phyloP scores from a whole-genome alignment of 2,888 invertebrate species.

The Spicauda simplicius region DNA sequence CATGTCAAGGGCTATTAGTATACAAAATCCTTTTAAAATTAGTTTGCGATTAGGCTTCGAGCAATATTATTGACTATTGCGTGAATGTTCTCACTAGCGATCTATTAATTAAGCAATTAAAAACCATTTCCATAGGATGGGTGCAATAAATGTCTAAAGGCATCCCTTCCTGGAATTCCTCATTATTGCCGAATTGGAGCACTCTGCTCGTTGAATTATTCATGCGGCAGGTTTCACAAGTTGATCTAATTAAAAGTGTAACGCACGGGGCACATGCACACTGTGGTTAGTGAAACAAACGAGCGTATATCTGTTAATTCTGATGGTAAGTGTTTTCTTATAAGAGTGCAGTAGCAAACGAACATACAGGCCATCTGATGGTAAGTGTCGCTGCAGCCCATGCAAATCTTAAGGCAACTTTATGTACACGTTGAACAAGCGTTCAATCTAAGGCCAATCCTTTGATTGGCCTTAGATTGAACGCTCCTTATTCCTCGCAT shows the following conservation, averaged over 20 bases:
- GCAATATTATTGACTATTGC: neutral
- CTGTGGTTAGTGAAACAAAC: neutral
- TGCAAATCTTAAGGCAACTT: no score
- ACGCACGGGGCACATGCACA: slow-evolving; percentile 13
- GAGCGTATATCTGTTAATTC: no score
- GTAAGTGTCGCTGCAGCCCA: no score
- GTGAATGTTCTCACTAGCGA: neutral
- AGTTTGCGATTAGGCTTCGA: neutral
- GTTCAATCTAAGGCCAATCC: no score
- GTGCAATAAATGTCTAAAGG: slow-evolving; percentile 48
- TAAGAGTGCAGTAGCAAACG: no score
- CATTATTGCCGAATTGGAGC: slow-evolving; percentile 44
- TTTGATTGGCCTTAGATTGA: no score
- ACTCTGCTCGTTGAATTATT: slow-evolving; percentile 50
- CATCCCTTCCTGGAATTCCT: slow-evolving; percentile 47
- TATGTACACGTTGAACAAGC: no score
- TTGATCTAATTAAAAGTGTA: slow-evolving; percentile 44
- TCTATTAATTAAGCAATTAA: slow-evolving; percentile 24
- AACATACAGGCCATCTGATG: no score
- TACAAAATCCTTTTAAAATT: no score
- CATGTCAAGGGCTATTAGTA: no score
- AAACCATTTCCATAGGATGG: slow-evolving; percentile 11
- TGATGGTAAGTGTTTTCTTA: no score
- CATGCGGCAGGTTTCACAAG: slow-evolving; percentile 44
- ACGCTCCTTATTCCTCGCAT: no score